Evolutionary conservation across 2,888 invertebrate species (phyloP).

Genomic region (Xestia ashworthii): DNA sequence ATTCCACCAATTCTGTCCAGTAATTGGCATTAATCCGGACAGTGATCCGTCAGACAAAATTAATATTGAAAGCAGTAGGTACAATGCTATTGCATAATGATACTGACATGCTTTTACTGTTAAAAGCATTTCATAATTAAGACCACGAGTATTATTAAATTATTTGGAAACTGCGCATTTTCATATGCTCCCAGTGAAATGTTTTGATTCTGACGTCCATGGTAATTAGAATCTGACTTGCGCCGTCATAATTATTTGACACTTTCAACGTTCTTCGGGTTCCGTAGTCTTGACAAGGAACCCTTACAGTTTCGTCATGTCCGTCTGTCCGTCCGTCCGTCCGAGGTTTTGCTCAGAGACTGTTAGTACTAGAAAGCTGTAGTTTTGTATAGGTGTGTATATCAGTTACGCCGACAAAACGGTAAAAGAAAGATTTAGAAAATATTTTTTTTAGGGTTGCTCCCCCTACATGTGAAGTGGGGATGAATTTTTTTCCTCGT

Average conservation of each 20-base stretch:
- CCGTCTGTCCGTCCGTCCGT: too few relatives aligned
- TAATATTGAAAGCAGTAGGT: neutral
- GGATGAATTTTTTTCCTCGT: too few relatives aligned
- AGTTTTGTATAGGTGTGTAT: too few relatives aligned
- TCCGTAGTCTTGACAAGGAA: too few relatives aligned
- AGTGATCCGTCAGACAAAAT: conserved; percentile 8
- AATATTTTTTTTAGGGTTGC: too few relatives aligned
- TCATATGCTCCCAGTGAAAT: neutral
- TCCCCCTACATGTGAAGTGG: too few relatives aligned
- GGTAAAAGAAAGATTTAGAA: too few relatives aligned
- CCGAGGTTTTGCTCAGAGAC: too few relatives aligned
- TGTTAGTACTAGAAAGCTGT: too few relatives aligned
- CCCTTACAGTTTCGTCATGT: too few relatives aligned
- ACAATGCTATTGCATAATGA: neutral
- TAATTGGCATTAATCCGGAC: neutral
- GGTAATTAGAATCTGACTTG: neutral
- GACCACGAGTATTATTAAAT: neutral
- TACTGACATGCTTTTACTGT: neutral
- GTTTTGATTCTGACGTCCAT: neutral
- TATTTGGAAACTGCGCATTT: neutral
- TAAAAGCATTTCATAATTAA: neutral
- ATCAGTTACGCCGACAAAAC: too few relatives aligned
- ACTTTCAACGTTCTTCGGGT: neutral
- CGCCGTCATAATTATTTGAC: neutral
- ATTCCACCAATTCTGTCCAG: neutral